phyloP scores from a whole-genome alignment of 35 echinoderm and acorn worm species.

The Apostichopus californicus region DNA sequence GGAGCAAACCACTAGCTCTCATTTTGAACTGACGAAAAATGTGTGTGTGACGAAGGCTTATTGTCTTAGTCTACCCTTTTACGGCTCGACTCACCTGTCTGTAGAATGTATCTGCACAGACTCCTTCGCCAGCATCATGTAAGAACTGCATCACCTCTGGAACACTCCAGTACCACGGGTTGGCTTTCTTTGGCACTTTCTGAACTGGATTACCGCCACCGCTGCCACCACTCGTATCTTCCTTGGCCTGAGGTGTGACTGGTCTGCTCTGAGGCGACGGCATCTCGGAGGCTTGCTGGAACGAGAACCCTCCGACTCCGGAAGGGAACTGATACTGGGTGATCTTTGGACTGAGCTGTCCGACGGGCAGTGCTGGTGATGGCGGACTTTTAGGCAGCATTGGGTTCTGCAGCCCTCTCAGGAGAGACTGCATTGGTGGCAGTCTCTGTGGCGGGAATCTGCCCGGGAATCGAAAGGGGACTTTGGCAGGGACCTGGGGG shows the following conservation, averaged over 20 bases:
- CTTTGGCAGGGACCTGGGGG: conserved; percentile 5
- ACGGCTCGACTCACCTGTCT: conserved; percentile 74
- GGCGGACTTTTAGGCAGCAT: conserved; percentile 54
- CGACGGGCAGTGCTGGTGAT: conserved; percentile 39
- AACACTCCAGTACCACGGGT: conserved; percentile 88
- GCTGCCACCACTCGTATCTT: background rate
- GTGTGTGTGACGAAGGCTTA: no score
- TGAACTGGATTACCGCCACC: conserved; percentile 41
- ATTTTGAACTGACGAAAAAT: no score
- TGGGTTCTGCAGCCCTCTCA: conserved; percentile 28
- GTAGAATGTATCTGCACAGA: conserved; percentile 87
- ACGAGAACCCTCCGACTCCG: background rate
- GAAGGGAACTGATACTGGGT: conserved; percentile 19
- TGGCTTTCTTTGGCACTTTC: conserved; percentile 37
- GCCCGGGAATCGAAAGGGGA: conserved; percentile 36
- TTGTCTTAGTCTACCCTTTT: no score
- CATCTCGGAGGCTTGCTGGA: conserved; percentile 8
- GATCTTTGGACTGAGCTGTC: conserved; percentile 42
- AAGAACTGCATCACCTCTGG: conserved; percentile 91
- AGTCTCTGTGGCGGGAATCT: conserved; percentile 70
- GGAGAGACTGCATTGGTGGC: conserved; percentile 61
- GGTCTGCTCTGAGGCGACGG: conserved; percentile 7
- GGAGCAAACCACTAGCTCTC: no score
- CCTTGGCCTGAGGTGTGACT: conserved; percentile 26
- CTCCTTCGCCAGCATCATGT: conserved; percentile 82